These are phyloP conservation scores for Ennomos quercinarius DNA, from an alignment of 2,888 invertebrate genomes.

Conservation along the genomic window DNA sequence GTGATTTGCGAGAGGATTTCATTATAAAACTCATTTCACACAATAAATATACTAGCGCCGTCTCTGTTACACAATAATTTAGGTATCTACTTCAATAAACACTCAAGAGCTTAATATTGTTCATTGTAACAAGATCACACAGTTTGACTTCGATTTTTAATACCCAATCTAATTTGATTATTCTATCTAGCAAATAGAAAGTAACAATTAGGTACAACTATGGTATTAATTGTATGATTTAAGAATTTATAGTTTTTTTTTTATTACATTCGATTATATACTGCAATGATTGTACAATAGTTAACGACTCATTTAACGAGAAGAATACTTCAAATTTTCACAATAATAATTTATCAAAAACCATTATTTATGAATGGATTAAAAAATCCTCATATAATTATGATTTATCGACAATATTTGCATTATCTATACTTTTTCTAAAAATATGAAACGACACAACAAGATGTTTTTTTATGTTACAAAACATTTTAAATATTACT, in stretches of 20 bases:
- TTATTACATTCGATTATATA: constrained; percentile 75
- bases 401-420: constrained; percentile 70
- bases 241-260: constrained; percentile 64
- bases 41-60: constrained; percentile 34
- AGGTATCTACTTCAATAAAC: constrained; percentile 46
- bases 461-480: constrained; percentile 69
- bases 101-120: constrained; percentile 51
- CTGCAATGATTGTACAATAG: constrained; percentile 76
- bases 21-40: constrained; percentile 29
- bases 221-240: constrained; percentile 67
- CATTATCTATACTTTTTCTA: constrained; percentile 74
- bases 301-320: constrained; percentile 75
- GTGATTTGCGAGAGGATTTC: constrained; percentile 15
- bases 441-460: constrained; percentile 83
- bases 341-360: constrained; percentile 76
- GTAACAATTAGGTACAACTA: constrained; percentile 83
- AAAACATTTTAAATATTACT: constrained; percentile 71
- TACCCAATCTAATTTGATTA: constrained; percentile 84
- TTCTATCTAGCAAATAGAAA: constrained; percentile 85
- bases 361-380: constrained; percentile 62
- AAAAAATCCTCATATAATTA: constrained; percentile 51
- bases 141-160: constrained; percentile 67
- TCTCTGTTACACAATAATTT: constrained; percentile 38
- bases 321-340: constrained; percentile 74
- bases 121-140: constrained; percentile 68